These are phyloP conservation scores for Aythya baeri DNA, from an alignment of 2,113 vertebrate species.

Conservation along the genomic window DNA sequence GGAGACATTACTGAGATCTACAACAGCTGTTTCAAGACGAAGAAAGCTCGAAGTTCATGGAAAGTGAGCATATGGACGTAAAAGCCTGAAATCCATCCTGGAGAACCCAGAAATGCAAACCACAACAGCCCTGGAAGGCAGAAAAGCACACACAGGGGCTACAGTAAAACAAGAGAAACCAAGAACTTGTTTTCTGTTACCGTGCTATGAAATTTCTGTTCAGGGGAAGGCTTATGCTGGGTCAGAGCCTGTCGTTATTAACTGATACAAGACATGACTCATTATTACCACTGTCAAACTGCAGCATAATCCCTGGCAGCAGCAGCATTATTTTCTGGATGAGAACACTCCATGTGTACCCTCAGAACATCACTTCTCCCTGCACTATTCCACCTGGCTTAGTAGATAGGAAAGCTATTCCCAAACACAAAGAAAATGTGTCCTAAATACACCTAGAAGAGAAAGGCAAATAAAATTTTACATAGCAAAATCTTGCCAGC, in stretches of 20 bases:
- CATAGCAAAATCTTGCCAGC: neutral
- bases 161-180: neutral
- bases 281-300: neutral
- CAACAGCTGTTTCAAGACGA: neutral
- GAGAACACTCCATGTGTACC: neutral
- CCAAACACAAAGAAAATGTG: neutral
- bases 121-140: neutral
- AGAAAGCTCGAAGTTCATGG: neutral
- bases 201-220: neutral
- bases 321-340: neutral
- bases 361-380: neutral
- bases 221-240: neutral
- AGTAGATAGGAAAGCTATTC: neutral
- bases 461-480: neutral
- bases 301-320: neutral
- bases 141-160: neutral
- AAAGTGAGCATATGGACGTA: fast-evolving
- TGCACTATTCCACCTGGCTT: neutral
- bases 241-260: neutral
- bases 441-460: neutral
- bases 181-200: neutral
- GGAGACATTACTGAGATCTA: neutral
- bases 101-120: neutral
- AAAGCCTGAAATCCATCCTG: neutral
- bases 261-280: fast-evolving